A percentile compares a stretch with the other conserved stretches of the same genome.
phyloP scores from a whole-genome alignment of 2,888 invertebrate genomes.

The Pollenia griseotomentosa region DNA sequence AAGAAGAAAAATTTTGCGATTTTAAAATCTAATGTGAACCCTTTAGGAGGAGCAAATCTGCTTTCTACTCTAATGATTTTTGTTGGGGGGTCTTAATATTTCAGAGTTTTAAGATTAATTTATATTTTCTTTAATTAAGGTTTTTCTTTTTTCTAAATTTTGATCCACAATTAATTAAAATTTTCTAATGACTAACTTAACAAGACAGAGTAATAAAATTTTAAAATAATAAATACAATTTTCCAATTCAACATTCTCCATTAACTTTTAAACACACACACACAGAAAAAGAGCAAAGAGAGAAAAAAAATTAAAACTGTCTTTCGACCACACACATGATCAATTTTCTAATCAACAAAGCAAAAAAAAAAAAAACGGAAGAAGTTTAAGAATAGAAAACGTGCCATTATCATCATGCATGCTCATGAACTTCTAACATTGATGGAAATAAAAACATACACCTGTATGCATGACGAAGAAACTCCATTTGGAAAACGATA shows the following conservation, averaged over 20 bases:
- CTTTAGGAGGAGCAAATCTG: too few species aligned
- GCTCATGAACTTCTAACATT: conserved; percentile 12
- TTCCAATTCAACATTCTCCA: conserved; percentile 20
- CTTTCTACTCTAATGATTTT: too few species aligned
- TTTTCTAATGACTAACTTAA: conserved; percentile 2
- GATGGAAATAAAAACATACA: not conserved
- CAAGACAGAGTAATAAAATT: not conserved
- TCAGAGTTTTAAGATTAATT: too few species aligned
- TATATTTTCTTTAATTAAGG: too few species aligned
- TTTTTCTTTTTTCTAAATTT: not conserved
- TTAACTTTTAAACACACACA: not conserved
- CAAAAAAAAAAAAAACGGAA: conserved; percentile 41
- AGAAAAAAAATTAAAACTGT: not conserved
- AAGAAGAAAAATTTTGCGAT: too few species aligned
- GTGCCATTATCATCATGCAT: conserved; percentile 48
- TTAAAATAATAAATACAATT: not conserved
- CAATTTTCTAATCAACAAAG: conserved; percentile 53
- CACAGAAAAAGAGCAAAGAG: not conserved
- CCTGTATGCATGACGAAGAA: not conserved
- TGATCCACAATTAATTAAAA: not conserved
- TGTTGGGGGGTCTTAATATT: too few species aligned
- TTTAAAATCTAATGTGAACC: too few species aligned
- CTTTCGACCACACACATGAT: conserved; percentile 50
- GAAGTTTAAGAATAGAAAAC: conserved; percentile 47
- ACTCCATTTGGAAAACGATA: not conserved